Base-by-base conservation (phyloP, 2,113 vertebrate genomes). In the Actinemys pallida region DNA sequence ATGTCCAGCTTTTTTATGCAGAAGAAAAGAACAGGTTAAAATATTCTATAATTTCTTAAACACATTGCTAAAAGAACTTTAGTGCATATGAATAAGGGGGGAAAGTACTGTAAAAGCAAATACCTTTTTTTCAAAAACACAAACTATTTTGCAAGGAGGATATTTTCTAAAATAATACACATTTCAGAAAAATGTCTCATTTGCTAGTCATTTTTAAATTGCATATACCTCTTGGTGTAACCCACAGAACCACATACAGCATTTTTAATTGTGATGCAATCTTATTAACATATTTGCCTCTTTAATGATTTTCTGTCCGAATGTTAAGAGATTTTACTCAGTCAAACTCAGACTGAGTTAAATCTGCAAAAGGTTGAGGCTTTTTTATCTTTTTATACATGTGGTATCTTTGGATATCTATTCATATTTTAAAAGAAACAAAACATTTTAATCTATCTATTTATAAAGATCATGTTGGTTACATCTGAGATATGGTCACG, bases 231-330 rank as follows among this genome's bases (percentile, higher is more conserved):
- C 94, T 65, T 10, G 79, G 47, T 10, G 47, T 72, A 93, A 86
- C 78, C 84, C 93, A 84, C 47, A 92, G 53, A 93, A 52, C 49
- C 42, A 93, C 84, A 92, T 95, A 89, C 62, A 91, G 62, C 90
- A 81, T 89, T 93, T 97, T 95, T 91, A 97, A 97, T 88, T 84
- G 87, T 52, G 76, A 92, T 95, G 81, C 83, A 96, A 97, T 96
- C 84, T 1, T 95, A 95, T 94, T 93, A 96, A 95, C 80, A 84
- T 69, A 96, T 86, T 96, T 94, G 80, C 86, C 88, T 97, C 95
- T 97, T 96, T 92, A 92, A 98, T 95, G 95, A 94, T 96, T 94
- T 94, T 91, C 93, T 95, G 95, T 92, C 96, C 91, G 95, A 97
- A 96, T 97, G 87, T 47, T 92, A 54, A 94, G 87, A 95, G 88